Evolutionary conservation across 2,888 invertebrate genomes (phyloP), one percentile per base, ranked within the genome.

Genomic region (Teleiodes luculella): DNA sequence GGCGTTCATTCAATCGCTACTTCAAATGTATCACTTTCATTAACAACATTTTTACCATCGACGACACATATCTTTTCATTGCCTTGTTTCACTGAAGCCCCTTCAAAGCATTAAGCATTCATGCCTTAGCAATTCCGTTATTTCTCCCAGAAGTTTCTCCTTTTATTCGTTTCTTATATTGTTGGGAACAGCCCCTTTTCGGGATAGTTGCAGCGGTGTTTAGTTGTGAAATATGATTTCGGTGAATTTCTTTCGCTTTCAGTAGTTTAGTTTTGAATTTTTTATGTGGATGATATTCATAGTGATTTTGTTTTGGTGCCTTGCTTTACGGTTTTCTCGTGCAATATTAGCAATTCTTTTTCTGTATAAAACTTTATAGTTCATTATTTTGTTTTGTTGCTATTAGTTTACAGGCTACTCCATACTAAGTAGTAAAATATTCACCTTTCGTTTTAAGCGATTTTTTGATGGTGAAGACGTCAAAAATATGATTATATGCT

Each of bases 51-150:
- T 24, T 3, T 24, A 24, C 3, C 24, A 24, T n/a, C n/a, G n/a
- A n/a, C 11, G 20, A 18, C 2, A 41, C 39, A 20, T 10, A 41
- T 41, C 39, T 41, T 8, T 24, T 6, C 16, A 10, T 11, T 41
- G 18, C 7, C 20, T 20, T 4, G 3, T 18, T 41, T 20, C 8
- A 0, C 11, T 18, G 5, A 18, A 11, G 18, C 39, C 66, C 76
- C 77, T 74, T 72, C 65, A 62, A 57, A 64, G 73, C 82, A 83
- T 85, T 83, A 84, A 82, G 77, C 81, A 85, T 84, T 83, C 84
- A 84, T 83, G 78, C 78, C 70, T 74, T 70, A 68, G 72, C 79
- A 79, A 83, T 83, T 83, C 68, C 70, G 74, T 81, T 83, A 80
- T 80, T 80, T 70, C 74, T 72, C 74, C 68, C 70, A 72, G 76